phyloP scores from a whole-genome alignment of 2,797 vertebrate genomes.

The Salmo trutta region DNA sequence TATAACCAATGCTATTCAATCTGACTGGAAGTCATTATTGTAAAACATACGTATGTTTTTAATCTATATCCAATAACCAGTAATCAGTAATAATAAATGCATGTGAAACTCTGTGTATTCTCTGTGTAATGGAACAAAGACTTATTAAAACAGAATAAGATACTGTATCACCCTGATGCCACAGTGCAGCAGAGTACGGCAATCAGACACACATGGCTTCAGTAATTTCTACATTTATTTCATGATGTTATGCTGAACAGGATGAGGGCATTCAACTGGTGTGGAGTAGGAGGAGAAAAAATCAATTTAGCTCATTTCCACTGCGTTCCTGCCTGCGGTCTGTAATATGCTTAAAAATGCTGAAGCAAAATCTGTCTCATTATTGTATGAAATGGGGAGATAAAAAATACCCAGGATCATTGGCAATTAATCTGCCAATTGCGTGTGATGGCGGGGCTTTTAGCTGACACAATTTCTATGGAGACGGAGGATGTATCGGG shows the following conservation, averaged over 20 bases:
- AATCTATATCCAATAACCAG: too few species aligned
- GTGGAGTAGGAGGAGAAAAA: neutral
- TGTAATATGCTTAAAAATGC: neutral
- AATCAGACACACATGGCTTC: neutral
- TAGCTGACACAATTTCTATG: slow-evolving; percentile 32
- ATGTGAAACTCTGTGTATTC: too few species aligned
- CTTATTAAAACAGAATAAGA: too few species aligned
- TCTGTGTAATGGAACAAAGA: too few species aligned
- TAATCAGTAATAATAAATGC: too few species aligned
- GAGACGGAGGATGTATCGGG: slow-evolving; percentile 25
- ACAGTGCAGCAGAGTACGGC: neutral
- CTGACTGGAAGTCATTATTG: neutral
- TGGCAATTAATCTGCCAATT: slow-evolving; percentile 12
- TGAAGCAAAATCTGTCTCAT: neutral
- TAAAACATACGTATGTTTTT: neutral
- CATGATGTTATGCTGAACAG: neutral
- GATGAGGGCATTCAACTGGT: neutral
- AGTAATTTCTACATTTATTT: neutral
- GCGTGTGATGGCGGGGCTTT: slow-evolving; percentile 1
- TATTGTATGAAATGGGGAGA: neutral
- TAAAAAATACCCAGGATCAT: slow-evolving; percentile 13
- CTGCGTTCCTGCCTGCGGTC: neutral
- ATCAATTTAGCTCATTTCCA: neutral
- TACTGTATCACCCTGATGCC: neutral
- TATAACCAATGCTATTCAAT: neutral